Conservation (phyloP, 2,797 vertebrate species). For the Adelosebastes latens region DNA sequence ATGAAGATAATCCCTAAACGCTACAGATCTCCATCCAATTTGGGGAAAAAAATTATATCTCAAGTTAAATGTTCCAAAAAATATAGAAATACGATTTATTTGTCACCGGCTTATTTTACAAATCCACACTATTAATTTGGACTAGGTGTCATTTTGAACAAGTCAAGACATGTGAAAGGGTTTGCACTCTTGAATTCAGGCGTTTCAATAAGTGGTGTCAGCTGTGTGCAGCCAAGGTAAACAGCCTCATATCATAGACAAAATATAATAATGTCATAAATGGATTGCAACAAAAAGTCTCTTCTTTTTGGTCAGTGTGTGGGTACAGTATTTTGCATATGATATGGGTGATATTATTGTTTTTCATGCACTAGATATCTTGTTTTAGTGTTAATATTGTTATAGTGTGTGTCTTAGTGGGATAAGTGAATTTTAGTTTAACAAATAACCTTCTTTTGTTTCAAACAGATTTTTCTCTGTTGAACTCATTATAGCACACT, state of each 20-base stretch:
- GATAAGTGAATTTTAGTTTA: not conserved
- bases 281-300: too few species aligned
- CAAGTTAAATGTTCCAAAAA: not conserved
- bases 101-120: not conserved
- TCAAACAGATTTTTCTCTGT: not conserved
- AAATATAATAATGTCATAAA: not conserved
- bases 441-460: not conserved
- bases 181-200: not conserved
- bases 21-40: not conserved
- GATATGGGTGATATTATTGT: not conserved
- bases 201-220: not conserved
- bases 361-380: not conserved
- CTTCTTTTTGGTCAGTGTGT: not conserved
- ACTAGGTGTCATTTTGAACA: not conserved
- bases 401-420: too few species aligned
- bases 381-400: not conserved
- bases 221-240: not conserved
- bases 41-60: not conserved
- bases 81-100: not conserved
- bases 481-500: not conserved
- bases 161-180: not conserved
- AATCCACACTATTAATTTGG: not conserved
- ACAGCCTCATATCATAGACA: not conserved
- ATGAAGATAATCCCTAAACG: not conserved
- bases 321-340: not conserved